Evolutionary conservation across 2,888 invertebrate species (phyloP), one percentile per base, ranked within the genome.

Genomic region (Campoplex nolae): DNA sequence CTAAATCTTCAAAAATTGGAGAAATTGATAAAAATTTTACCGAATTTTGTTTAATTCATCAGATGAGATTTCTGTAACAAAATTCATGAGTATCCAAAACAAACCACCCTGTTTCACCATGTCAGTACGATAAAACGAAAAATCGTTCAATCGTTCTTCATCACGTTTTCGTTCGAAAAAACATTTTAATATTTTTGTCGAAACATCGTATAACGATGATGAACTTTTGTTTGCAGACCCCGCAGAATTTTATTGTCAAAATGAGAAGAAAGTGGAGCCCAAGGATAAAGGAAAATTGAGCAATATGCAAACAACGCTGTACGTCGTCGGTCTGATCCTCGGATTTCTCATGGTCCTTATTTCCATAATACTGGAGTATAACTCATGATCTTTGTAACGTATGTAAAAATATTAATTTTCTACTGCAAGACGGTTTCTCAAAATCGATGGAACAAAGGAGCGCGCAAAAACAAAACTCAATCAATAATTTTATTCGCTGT

Each of bases 331-430:
- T 68, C 95, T 97, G 80, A 95, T 95, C 68, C 95, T 96, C 89
- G 96, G 97, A 16, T 94, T 97, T 92, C 90, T 97, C 7, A 96
- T 97, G 51, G 93, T 96, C 0, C 88, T 96, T 35, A 92, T 96
- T 54, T 96, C 97, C 38, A 95, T 97, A 86, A 91, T 97, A 58
- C 93, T 97, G 85, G 96, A 97, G 91, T 86, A 78, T 78, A 56
- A 85, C 54, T 85, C 88, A 56, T 88, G 74, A 88, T 88, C 48
- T 67, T 85, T 70, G 68, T 70, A 65, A 65, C 56, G 11, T 32
- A 62, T 32, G 51, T 45, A 80, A n/a, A 65, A 48, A n/a, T 42
- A 76, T 79, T 68, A 68, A 78, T 48, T 84, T 80, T 78, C 67
- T 84, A 75, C 89, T 87, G 85, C 76, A 86, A 87, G 71, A 71